Conservation (phyloP, 2,888 invertebrate genomes). For the Platycheirus albimanus region DNA sequence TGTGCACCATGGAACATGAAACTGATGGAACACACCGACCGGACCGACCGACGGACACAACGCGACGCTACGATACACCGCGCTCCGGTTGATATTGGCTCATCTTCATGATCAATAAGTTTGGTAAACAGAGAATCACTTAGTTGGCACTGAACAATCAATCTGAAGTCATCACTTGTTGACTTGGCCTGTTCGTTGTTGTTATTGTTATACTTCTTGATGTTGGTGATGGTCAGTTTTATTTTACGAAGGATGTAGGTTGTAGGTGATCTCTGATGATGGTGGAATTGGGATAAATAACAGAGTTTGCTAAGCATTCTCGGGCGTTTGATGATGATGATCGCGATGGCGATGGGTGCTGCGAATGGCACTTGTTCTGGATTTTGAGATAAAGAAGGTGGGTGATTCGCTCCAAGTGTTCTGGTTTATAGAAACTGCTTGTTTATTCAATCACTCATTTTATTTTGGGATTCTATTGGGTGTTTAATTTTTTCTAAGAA, state of each 20-base stretch:
- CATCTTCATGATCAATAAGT: constrained; percentile 75
- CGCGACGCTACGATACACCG: no score
- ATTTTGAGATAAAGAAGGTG: constrained; percentile 17
- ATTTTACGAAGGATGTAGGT: constrained; percentile 29
- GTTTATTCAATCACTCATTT: constrained; percentile 26
- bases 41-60: no score
- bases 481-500: not conserved
- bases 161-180: constrained; percentile 74
- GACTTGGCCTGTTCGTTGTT: constrained; percentile 68
- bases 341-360: no score
- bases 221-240: constrained; percentile 71
- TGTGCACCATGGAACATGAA: constrained; percentile 24
- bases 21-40: constrained; percentile 38
- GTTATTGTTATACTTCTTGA: constrained; percentile 52
- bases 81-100: constrained; percentile 73
- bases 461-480: constrained; percentile 6
- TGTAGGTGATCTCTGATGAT: constrained; percentile 42
- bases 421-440: constrained; percentile 49
- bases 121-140: constrained; percentile 74
- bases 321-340: constrained; percentile 34
- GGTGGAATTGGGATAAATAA: constrained; percentile 16
- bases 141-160: constrained; percentile 74
- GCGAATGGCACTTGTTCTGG: constrained; percentile 54
- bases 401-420: constrained; percentile 54
- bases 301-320: constrained; percentile 21